Evolutionary conservation across 2,888 invertebrate species (phyloP).

Genomic region (Aromia moschata): DNA sequence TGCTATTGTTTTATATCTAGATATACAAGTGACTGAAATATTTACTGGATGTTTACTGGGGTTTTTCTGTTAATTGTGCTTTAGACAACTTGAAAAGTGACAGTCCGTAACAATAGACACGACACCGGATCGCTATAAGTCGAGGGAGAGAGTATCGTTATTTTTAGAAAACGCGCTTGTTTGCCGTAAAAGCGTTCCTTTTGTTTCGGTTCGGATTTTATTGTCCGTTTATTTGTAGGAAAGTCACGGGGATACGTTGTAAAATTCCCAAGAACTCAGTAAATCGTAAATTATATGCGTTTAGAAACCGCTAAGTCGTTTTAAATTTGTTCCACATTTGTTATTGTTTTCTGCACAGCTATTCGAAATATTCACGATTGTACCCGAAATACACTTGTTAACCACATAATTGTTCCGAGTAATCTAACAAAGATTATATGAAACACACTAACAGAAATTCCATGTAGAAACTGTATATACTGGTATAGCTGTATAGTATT

Average conservation of each 20-base stretch:
- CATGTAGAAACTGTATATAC: neutral
- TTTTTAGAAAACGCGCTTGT: slow-evolving; percentile 32
- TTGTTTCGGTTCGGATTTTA: slow-evolving; percentile 44
- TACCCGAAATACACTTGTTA: slow-evolving; percentile 47
- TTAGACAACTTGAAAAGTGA: slow-evolving; percentile 43
- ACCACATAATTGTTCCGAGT: slow-evolving; percentile 30
- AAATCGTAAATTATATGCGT: slow-evolving; percentile 30
- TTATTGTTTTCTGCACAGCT: slow-evolving; percentile 19
- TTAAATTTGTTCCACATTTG: slow-evolving; percentile 25
- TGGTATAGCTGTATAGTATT: neutral
- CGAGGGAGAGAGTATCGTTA: slow-evolving; percentile 29
- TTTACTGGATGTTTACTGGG: slow-evolving; percentile 40
- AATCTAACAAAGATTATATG: neutral
- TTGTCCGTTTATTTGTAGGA: slow-evolving; percentile 46
- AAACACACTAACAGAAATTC: neutral
- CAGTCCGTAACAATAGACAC: slow-evolving; percentile 45
- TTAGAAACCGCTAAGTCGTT: slow-evolving; percentile 35
- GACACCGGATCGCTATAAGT: slow-evolving; percentile 32
- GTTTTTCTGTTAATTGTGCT: slow-evolving; percentile 43
- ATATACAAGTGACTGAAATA: slow-evolving; percentile 44
- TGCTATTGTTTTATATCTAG: slow-evolving; percentile 33
- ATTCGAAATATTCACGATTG: slow-evolving; percentile 41
- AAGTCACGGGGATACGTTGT: slow-evolving; percentile 42
- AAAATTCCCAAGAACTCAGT: slow-evolving; percentile 37
- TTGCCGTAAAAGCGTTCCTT: slow-evolving; percentile 38